Conservation (phyloP, 2,113 vertebrate species). For the Trichechus manatus region DNA sequence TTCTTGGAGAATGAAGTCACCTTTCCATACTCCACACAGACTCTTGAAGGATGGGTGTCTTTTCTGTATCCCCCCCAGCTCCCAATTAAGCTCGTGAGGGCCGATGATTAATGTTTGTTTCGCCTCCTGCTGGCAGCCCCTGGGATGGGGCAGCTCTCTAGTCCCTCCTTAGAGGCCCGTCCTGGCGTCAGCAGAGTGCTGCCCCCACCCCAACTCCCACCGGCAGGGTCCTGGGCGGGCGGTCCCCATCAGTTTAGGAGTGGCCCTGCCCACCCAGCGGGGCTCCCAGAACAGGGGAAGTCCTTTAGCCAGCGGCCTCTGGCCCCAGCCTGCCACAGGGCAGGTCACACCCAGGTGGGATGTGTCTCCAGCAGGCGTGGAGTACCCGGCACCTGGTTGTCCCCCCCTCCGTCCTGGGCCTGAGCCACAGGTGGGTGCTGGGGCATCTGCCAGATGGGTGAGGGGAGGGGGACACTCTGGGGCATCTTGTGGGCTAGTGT, state of each 20-base stretch:
- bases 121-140: too few species aligned
- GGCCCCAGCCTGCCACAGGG: too few species aligned
- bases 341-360: not conserved
- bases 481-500: not conserved
- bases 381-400: not conserved
- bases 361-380: not conserved
- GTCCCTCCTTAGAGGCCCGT: not conserved
- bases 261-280: not conserved
- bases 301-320: not conserved
- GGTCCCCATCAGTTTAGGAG: rapidly evolving
- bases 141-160: not conserved
- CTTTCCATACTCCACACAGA: constrained; percentile 25
- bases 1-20: too few species aligned
- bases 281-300: not conserved
- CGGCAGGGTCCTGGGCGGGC: not conserved
- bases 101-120: too few species aligned
- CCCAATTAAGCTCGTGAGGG: not conserved
- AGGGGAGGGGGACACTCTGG: not conserved
- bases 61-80: not conserved
- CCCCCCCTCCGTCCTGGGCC: not conserved
- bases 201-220: too few species aligned
- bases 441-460: not conserved
- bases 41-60: not conserved
- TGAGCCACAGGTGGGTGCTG: not conserved
- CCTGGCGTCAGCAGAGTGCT: too few species aligned